Evolutionary conservation across 2,113 vertebrate species (phyloP), one percentile per base, ranked within the genome.

Genomic region (Lophotis ruficrista): DNA sequence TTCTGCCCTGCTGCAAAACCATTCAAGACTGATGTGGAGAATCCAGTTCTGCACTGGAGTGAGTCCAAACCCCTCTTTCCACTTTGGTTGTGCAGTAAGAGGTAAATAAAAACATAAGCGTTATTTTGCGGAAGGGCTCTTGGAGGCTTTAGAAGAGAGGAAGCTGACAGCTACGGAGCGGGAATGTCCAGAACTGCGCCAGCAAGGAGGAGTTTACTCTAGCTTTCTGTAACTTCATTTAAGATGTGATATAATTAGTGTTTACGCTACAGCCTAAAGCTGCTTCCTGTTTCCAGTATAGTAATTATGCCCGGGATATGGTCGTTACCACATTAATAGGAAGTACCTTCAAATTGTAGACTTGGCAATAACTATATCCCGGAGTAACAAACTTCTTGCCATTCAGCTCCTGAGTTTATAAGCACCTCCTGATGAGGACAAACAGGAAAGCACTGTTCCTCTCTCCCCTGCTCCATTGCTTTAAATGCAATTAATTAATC

Each of bases 221-320:
- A 68, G 20, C 61, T 19, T 81, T 85, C 51, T 80, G 31, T 66
- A 91, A 66, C 81, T 72, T 94, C 37, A 61, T 95, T 88, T 93
- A 61, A 89, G 80, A 68, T 48, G 76, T 71, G n/a, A 25, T 92
- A 30, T 91, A 90, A 95, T 95, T 85, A 76, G 28, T 93, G 53
- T 77, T 96, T 91, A 89, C 0, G 1, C 54, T 77, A 21, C 75
- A 83, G 54, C 68, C 87, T 91, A 79, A 83, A 87, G 73, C 82
- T 87, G 41, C 51, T 95, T 96, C 95, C 93, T 96, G 75, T 88
- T 95, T 94, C 56, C 88, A 51, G 28, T 37, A 3, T 10, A 73
- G 64, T 54, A 48, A 70, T 83, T 78, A 38, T 43, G 38, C 79
- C 65, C 89, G 70, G 95, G 96, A 60, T 89, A 87, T 61, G 85